Evolutionary conservation across 2,797 vertebrate genomes (phyloP).

Genomic region (Gymnoscopelus microlampas): DNA sequence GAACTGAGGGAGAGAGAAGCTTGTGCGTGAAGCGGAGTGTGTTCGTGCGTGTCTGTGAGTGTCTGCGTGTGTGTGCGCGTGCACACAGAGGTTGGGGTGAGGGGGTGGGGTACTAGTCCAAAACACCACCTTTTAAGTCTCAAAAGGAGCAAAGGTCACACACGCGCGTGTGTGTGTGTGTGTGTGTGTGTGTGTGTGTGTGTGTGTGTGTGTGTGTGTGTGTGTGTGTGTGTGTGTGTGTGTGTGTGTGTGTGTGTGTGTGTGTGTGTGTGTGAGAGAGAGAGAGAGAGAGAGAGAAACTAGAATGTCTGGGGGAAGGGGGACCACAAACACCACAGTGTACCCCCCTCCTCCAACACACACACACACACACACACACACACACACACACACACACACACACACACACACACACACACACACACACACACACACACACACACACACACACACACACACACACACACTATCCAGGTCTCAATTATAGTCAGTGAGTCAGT

Average conservation of each 20-base stretch:
- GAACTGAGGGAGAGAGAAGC: too few species aligned
- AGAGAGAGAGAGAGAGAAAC: not conserved
- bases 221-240: constrained; percentile 1
- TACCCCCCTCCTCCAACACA: not conserved
- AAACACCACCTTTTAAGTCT: too few species aligned
- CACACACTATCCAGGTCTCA: constrained; percentile 44
- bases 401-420: not conserved
- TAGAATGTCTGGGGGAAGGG: not conserved
- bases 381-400: too few species aligned
- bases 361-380: too few species aligned
- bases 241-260: too few species aligned
- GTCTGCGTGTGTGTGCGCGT: constrained; percentile 3
- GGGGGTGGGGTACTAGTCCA: too few species aligned
- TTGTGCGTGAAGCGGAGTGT: not conserved
- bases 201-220: constrained; percentile 1
- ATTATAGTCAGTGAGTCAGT: constrained; percentile 69
- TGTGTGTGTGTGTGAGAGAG: too few species aligned
- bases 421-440: constrained; percentile 1
- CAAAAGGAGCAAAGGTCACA: too few species aligned
- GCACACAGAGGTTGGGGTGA: too few species aligned
- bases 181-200: constrained; percentile 17
- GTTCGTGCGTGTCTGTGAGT: constrained; percentile 2
- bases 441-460: not conserved
- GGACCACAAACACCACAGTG: not conserved
- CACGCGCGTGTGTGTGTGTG: not conserved